Conservation (phyloP, 2,888 invertebrate species). For the Cantharis lateralis region DNA sequence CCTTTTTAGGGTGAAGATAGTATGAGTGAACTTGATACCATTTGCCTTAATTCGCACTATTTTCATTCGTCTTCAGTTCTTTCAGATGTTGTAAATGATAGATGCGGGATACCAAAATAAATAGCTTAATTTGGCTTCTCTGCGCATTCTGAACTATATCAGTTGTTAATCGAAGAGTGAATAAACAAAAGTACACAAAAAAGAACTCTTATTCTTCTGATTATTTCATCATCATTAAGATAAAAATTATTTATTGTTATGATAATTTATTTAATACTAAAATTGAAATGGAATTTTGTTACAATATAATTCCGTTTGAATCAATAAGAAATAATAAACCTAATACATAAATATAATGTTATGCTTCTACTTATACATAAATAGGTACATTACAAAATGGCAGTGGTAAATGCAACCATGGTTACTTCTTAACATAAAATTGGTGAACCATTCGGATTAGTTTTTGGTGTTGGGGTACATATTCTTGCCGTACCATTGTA, state of each 20-base stretch:
- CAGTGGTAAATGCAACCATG: background rate
- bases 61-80: no score
- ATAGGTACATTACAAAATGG: background rate
- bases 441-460: constrained; percentile 75
- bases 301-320: background rate
- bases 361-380: background rate
- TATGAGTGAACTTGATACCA: no score
- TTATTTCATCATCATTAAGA: background rate
- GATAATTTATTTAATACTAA: background rate
- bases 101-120: no score
- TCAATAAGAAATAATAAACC: background rate
- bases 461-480: constrained; percentile 79
- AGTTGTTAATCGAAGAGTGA: no score
- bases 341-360: background rate
- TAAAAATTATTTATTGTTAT: background rate
- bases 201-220: no score
- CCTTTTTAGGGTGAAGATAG: no score
- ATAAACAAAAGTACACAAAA: no score
- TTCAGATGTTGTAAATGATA: no score
- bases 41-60: no score
- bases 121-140: no score
- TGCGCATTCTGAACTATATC: no score
- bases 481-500: constrained; percentile 80
- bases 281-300: background rate
- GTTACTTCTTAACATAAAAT: constrained; percentile 61